These are phyloP conservation scores for Shargacucullia verbasci DNA, from an alignment of 2,888 invertebrate species.

Conservation along the genomic window DNA sequence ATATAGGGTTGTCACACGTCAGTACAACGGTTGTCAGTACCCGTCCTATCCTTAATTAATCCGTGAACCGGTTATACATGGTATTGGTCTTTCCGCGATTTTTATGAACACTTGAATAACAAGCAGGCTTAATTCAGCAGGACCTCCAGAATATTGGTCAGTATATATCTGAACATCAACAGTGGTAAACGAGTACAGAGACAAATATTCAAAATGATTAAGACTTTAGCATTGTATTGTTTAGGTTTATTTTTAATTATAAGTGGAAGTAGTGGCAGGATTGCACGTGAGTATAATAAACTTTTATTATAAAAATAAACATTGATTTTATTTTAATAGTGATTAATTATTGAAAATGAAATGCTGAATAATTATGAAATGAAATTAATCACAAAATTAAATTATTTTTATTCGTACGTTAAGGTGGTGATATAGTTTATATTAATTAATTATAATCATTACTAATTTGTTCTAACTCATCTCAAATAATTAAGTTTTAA, in stretches of 20 bases:
- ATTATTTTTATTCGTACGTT: too few species aligned
- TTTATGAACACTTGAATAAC: conserved; percentile 34
- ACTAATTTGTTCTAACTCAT: too few species aligned
- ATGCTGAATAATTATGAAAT: too few species aligned
- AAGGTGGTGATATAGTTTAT: too few species aligned
- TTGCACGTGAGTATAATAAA: conserved; percentile 61
- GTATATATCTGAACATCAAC: conserved; percentile 53
- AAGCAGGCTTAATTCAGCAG: conserved; percentile 19
- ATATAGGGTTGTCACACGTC: conserved; percentile 1
- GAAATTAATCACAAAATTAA: too few species aligned
- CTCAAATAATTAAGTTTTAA: too few species aligned
- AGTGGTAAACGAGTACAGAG: conserved; percentile 41
- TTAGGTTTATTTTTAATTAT: conserved; percentile 36
- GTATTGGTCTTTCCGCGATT: conserved; percentile 25
- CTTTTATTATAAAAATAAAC: too few species aligned
- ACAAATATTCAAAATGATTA: conserved; percentile 47
- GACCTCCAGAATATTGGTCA: conserved; percentile 45
- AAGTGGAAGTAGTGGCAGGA: conserved; percentile 48
- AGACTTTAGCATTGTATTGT: conserved; percentile 39
- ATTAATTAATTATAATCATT: too few species aligned
- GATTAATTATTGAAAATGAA: too few species aligned
- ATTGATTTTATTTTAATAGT: too few species aligned
- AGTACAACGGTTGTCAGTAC: neutral
- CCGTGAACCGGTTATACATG: conserved; percentile 36
- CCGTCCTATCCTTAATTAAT: neutral